These are phyloP conservation scores for Pogonocichla stellata DNA, from an alignment of 2,113 vertebrate genomes.

Conservation along the genomic window DNA sequence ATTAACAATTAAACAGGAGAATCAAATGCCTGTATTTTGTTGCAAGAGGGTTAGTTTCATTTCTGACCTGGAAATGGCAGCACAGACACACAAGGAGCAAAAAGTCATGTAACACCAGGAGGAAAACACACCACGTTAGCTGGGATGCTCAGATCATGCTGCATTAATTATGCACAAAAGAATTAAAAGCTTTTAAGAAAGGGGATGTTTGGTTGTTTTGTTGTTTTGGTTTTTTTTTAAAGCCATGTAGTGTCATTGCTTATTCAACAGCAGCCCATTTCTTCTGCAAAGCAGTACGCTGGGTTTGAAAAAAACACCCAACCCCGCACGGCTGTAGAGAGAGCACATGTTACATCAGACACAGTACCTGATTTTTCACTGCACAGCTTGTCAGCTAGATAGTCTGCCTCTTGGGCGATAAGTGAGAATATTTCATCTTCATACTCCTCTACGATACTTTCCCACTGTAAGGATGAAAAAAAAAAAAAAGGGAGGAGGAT, in stretches of 20 bases:
- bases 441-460: conserved; percentile 82
- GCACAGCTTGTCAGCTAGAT: conserved; percentile 84
- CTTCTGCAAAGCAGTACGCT: conserved; percentile 41
- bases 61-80: conserved; percentile 19
- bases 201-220: neutral
- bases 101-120: neutral
- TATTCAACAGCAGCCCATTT: conserved; percentile 7
- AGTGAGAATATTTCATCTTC: conserved; percentile 87
- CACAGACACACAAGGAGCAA: neutral
- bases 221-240: neutral
- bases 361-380: conserved; percentile 85
- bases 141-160: neutral
- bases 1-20: neutral
- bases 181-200: conserved; percentile 11
- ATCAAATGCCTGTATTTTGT: neutral
- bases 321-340: conserved; percentile 52
- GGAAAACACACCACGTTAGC: neutral
- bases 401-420: conserved; percentile 75
- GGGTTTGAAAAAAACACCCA: conserved; percentile 25
- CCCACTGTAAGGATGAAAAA: conserved; percentile 74
- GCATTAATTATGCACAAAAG: neutral
- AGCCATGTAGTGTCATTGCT: conserved; percentile 1
- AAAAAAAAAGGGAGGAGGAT: neutral
- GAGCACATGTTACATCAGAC: conserved; percentile 72
- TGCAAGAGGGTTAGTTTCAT: neutral